These are phyloP conservation scores for Lucilia cuprina DNA, from an alignment of 1,140 invertebrate species.

Conservation along the genomic window DNA sequence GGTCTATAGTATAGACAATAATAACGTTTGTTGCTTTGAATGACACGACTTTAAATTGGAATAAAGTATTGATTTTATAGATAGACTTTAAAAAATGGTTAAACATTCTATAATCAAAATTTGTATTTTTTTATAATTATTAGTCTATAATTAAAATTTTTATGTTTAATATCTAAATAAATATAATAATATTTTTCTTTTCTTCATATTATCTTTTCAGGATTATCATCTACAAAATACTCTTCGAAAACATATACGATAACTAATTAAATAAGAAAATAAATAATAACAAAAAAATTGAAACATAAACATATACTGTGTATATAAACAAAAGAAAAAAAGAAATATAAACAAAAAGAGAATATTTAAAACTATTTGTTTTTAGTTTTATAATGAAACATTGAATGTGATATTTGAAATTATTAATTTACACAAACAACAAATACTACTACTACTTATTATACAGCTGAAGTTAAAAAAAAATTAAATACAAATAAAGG, in stretches of 20 bases:
- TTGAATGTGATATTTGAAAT: slow-evolving; percentile 37
- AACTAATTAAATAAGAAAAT: slow-evolving; percentile 4
- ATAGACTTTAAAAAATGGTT: too few relatives aligned
- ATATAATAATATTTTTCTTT: background rate
- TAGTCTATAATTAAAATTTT: too few relatives aligned
- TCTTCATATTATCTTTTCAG: background rate
- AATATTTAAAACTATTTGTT: slow-evolving; percentile 16
- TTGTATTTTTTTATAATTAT: too few relatives aligned
- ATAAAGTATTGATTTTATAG: too few relatives aligned
- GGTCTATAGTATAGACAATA: too few relatives aligned
- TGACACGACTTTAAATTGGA: too few relatives aligned
- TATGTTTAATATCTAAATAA: too few relatives aligned
- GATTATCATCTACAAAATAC: slow-evolving; percentile 19
- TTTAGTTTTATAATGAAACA: slow-evolving; percentile 31
- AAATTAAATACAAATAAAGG: background rate
- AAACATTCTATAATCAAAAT: too few relatives aligned
- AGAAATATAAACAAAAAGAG: background rate
- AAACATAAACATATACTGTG: slow-evolving; percentile 25
- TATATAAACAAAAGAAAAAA: slow-evolving; percentile 8
- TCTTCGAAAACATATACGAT: slow-evolving; percentile 23
- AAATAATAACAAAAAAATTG: background rate
- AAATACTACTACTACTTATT: background rate
- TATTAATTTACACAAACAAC: slow-evolving; percentile 25
- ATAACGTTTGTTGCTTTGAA: too few relatives aligned
- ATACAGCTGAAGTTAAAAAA: background rate